Evolutionary conservation across 2,113 vertebrate genomes (phyloP).

Genomic region (Petrocephalus zakoni): DNA sequence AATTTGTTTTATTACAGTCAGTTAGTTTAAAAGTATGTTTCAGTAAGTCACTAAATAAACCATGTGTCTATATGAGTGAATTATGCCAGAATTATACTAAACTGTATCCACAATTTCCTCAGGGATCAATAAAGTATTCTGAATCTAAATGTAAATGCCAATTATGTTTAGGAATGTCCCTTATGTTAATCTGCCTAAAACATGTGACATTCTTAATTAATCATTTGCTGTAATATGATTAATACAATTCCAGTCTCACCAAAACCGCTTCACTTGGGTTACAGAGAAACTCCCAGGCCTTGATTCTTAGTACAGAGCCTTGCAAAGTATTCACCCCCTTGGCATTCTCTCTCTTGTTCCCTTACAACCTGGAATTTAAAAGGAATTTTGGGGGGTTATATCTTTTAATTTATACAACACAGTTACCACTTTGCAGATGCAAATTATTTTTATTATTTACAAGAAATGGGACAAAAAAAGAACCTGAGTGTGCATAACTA

Average conservation of each 20-base stretch:
- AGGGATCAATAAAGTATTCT: too few relatives aligned
- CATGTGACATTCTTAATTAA: background rate
- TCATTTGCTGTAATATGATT: background rate
- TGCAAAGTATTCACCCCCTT: too few relatives aligned
- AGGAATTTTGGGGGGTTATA: too few relatives aligned
- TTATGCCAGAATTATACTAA: background rate
- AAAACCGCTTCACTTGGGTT: background rate
- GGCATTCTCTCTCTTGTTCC: too few relatives aligned
- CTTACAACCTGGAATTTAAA: too few relatives aligned
- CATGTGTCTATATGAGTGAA: background rate
- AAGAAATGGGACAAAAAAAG: too few relatives aligned
- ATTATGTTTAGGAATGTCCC: background rate
- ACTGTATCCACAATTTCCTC: too few relatives aligned
- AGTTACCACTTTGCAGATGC: too few relatives aligned
- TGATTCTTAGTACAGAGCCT: background rate
- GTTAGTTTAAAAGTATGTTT: background rate
- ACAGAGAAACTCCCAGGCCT: background rate
- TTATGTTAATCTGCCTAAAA: background rate
- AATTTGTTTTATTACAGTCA: background rate
- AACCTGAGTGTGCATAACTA: too few relatives aligned
- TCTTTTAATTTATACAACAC: too few relatives aligned
- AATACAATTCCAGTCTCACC: background rate
- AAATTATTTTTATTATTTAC: too few relatives aligned
- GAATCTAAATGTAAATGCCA: background rate
- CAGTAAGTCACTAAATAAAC: background rate